Evolutionary conservation across 2,888 invertebrate genomes (phyloP), one percentile per base, ranked within the genome.

Genomic region (Pegoplata infirma): DNA sequence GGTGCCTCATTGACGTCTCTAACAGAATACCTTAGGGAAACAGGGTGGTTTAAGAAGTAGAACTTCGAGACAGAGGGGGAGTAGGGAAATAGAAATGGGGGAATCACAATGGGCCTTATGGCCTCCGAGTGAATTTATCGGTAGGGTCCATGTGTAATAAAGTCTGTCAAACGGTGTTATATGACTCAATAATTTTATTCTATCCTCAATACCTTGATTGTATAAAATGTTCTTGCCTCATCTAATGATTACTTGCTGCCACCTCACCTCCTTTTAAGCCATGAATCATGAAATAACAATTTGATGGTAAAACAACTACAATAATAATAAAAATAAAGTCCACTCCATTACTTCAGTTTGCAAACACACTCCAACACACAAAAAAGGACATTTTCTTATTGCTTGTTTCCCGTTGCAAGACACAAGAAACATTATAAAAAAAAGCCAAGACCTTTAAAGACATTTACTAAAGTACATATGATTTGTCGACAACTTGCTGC

Each of bases 291-390:
- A 40, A 40, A 40, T 40, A 40, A 40, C 36, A n/a, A 61, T 72
- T 72, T 76, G 47, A 21, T 53, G 55, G 53, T 14, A 67, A 67
- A 80, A 77, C 81, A 75, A 73, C 81, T 83, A 81, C 81, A 82
- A 81, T 76, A 84, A 87, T 84, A 84, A 82, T 81, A 82, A 86
- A 87, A 87, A 86, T 86, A 85, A 82, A 85, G 83, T 87, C 84
- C 86, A 87, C 84, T 86, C 88, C 85, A 86, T 86, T 86, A 87
- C 86, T 83, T 83, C 77, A 81, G 21, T 28, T 44, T 17, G 5
- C 25, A 25, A n/a, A 40, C 12, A 80, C 67, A 74, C 61, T 69
- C 5, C 28, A 16, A 28, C 17, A 49, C n/a, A 59, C 53, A 61
- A 14, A 21, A 59, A 55, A 79, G 67, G 63, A 69, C 71, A 72